Evolutionary conservation across 2,113 vertebrate species (phyloP), one percentile per base, ranked within the genome.

Genomic region (Coptodon rendalli): DNA sequence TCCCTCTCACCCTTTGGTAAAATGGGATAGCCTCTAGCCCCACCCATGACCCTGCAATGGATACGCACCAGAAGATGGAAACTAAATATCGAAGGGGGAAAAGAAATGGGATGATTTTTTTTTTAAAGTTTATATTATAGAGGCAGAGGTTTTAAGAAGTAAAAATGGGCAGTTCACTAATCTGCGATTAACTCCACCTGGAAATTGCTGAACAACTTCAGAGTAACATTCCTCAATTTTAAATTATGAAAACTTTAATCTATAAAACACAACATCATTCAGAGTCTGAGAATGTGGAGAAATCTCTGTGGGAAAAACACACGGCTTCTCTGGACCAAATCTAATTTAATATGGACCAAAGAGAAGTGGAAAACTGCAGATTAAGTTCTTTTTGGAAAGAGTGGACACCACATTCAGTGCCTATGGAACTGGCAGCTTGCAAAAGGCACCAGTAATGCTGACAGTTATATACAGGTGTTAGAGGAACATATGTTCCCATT

Each of bases 301-400:
- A 73, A 73, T 73, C 66, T 73, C 38, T 73, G 66, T 73, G 66
- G 13, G 22, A 12, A 63, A 36, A 63, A 12, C 4, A 36, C 59
- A 63, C 38, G 0, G 5, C 36, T 73, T 73, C 12, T 71, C 38
- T 43, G 36, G 36, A 40, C 38, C 38, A 71, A 27, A 27, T 40
- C 66, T 43, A 43, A 71, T 71, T 71, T 71, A 71, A 43, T 24
- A 71, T 45, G 38, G 13, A 71, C 38, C 3, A 43, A 71, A 43
- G 66, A 24, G 13, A 45, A 27, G 66, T 45, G n/a, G 0, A 0
- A 71, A 71, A 27, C 38, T 71, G 38, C 19, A 43, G 5, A 27
- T 1, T 43, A 27, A 73, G 22, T 73, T 45, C 12, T 45, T 71
- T 43, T 45, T 71, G 66, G 66, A 3, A 71, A 43, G 38, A 40